phyloP scores from a whole-genome alignment of 1,140 invertebrate genomes.

The Pseudomyrmex concolor region DNA sequence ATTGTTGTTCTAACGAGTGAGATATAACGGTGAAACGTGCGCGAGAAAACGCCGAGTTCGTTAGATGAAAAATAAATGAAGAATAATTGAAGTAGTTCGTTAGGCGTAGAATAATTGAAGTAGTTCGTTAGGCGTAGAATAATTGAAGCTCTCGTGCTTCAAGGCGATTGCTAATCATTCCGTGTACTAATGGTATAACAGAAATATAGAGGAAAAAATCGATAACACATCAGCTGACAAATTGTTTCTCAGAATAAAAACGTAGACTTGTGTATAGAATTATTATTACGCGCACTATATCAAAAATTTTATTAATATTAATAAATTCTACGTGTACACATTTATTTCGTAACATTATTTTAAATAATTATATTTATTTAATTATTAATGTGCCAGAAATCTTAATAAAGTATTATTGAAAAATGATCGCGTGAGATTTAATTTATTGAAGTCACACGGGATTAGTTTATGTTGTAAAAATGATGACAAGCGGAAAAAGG shows the following conservation, averaged over 20 bases:
- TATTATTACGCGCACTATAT: too few species aligned
- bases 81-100: background rate
- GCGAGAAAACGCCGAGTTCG: background rate
- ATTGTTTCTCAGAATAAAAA: background rate
- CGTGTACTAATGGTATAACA: background rate
- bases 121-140: too few species aligned
- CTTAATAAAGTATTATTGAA: background rate
- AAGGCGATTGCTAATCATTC: constrained; percentile 11
- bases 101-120: background rate
- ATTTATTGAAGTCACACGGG: background rate
- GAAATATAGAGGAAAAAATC: constrained; percentile 13
- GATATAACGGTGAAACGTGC: background rate
- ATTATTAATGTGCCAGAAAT: background rate
- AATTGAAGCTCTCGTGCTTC: background rate
- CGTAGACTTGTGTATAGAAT: background rate
- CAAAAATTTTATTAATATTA: too few species aligned
- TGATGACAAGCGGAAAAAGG: background rate
- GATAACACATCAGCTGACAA: background rate
- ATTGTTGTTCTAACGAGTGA: background rate
- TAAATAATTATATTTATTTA: too few species aligned
- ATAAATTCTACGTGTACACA: too few species aligned
- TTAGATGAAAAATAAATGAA: background rate
- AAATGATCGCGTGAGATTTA: background rate
- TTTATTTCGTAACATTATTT: too few species aligned
- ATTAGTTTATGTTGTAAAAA: background rate